Evolutionary conservation across 2,888 invertebrate species (phyloP).

Genomic region (Homarus gammarus): DNA sequence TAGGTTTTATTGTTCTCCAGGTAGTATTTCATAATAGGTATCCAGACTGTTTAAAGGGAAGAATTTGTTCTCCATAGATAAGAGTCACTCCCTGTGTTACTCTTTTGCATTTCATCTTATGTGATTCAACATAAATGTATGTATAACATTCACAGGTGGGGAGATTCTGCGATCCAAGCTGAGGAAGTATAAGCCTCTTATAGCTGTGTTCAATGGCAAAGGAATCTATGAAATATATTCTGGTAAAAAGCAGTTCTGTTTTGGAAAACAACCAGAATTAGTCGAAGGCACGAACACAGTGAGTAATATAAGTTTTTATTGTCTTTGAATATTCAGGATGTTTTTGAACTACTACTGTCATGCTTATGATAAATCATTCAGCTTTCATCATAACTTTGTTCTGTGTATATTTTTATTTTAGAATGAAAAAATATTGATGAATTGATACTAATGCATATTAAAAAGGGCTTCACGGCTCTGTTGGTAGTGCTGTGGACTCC

Average conservation of each 20-base stretch:
- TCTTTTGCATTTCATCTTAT: neutral
- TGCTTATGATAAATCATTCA: too few species aligned
- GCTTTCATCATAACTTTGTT: too few species aligned
- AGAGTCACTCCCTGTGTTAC: neutral
- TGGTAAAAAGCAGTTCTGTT: slow-evolving; percentile 97
- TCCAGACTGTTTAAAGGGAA: too few species aligned
- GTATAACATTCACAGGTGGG: slow-evolving; percentile 82
- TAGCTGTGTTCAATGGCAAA: slow-evolving; percentile 99
- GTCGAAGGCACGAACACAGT: slow-evolving; percentile 97
- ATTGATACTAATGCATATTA: too few species aligned
- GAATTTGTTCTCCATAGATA: neutral
- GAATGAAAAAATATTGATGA: too few species aligned
- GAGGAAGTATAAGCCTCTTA: slow-evolving; percentile 94
- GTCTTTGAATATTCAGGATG: neutral
- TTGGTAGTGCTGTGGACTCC: too few species aligned
- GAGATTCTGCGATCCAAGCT: slow-evolving; percentile 93
- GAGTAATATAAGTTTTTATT: slow-evolving; percentile 79
- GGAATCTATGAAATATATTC: slow-evolving; percentile 98
- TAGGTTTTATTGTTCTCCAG: too few species aligned
- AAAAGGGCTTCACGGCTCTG: too few species aligned
- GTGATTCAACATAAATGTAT: neutral
- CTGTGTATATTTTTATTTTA: too few species aligned
- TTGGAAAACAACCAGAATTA: slow-evolving; percentile 95
- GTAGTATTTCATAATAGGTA: too few species aligned
- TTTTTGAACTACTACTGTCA: too few species aligned